A percentile compares a stretch with the other conserved stretches of the same genome.
phyloP scores from a whole-genome alignment of 2,797 vertebrate species.

The Semotilus atromaculatus region DNA sequence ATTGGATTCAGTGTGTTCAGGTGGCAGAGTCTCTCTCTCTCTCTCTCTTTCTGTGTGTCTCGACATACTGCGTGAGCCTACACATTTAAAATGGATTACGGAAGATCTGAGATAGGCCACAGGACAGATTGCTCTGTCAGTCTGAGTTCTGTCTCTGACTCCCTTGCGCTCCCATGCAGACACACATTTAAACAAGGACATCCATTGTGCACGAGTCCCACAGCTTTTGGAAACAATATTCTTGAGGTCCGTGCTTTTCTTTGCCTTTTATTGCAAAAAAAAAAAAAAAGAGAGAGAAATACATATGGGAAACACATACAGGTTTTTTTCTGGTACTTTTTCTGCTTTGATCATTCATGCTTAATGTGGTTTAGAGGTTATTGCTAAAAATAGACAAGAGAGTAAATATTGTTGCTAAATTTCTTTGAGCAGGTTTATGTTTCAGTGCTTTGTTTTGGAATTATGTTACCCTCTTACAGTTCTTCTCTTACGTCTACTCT shows the following conservation, averaged over 20 bases:
- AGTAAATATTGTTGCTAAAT: conserved; percentile 30
- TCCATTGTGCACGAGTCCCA: conserved; percentile 42
- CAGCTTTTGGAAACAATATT: conserved; percentile 19
- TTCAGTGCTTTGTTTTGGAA: conserved; percentile 25
- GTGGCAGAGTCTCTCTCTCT: conserved; percentile 28
- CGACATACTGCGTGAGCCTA: conserved; percentile 18
- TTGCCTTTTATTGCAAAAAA: background rate
- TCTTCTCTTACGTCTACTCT: background rate
- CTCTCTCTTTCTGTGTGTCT: conserved; percentile 5
- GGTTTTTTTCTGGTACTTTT: background rate
- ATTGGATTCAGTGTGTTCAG: conserved; percentile 42
- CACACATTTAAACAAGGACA: conserved; percentile 46
- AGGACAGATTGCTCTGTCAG: conserved; percentile 57
- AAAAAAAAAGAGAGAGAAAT: background rate
- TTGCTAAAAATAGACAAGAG: conserved; percentile 4
- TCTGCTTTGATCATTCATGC: conserved; percentile 6
- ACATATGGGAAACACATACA: conserved; percentile 1
- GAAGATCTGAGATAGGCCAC: conserved; percentile 55
- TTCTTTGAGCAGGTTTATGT: conserved; percentile 21
- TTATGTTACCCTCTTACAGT: conserved; percentile 26
- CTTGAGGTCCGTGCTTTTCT: conserved; percentile 17
- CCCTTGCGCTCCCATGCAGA: conserved; percentile 18
- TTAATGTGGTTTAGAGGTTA: conserved; percentile 18
- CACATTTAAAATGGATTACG: conserved; percentile 63
- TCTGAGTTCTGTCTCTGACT: conserved; percentile 47